A percentile compares a stretch with the other conserved stretches of the same genome.
phyloP scores from a whole-genome alignment of 2,797 vertebrate genomes.

The Columba guinea region DNA sequence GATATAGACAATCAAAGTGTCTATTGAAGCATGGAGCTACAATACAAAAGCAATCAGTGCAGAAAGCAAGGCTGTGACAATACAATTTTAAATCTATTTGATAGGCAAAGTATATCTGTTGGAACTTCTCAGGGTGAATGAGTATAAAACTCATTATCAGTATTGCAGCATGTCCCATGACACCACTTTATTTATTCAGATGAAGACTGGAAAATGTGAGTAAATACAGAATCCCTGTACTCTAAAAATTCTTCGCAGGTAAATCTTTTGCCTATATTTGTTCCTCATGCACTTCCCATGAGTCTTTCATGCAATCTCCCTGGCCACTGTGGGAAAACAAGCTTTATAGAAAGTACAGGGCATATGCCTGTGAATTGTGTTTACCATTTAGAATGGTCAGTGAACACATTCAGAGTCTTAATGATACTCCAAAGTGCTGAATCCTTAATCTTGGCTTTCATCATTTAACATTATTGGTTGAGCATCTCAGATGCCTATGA shows the following conservation, averaged over 20 bases:
- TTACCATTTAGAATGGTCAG: conserved; percentile 22
- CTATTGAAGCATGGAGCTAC: conserved; percentile 75
- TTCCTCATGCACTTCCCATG: conserved; percentile 27
- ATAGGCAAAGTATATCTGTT: conserved; percentile 71
- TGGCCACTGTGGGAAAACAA: conserved; percentile 22
- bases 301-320: conserved; percentile 13
- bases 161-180: conserved; percentile 46
- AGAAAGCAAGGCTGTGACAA: conserved; percentile 67
- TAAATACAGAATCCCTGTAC: conserved; percentile 55
- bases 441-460: conserved; percentile 25
- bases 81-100: conserved; percentile 74
- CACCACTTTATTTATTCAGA: conserved; percentile 72
- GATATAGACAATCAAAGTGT: conserved; percentile 70
- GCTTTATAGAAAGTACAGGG: background rate
- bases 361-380: conserved; percentile 16
- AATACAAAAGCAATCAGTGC: conserved; percentile 68
- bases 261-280: conserved; percentile 51
- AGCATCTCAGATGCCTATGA: conserved; percentile 16
- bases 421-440: background rate
- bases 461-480: conserved; percentile 8
- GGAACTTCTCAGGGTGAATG: conserved; percentile 72
- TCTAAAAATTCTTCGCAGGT: conserved; percentile 63
- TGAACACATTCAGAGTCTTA: background rate
- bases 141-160: conserved; percentile 75
- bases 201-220: conserved; percentile 48